These are phyloP conservation scores for Calosoma granatense DNA, from an alignment of 1,140 invertebrate species.

Conservation along the genomic window DNA sequence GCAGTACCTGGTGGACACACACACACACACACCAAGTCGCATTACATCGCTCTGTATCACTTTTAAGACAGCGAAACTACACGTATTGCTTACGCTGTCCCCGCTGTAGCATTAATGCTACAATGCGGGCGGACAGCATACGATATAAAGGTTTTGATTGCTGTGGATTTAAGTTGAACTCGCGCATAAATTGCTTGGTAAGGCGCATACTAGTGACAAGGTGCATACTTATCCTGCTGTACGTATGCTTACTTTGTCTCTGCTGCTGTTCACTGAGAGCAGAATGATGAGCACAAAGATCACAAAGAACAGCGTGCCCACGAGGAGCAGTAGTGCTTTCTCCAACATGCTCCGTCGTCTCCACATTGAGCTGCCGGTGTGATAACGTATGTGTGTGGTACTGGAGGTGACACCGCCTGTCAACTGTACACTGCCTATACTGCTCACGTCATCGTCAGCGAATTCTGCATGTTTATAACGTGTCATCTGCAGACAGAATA, in stretches of 20 bases:
- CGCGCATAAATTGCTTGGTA: too few species aligned
- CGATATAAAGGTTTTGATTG: too few species aligned
- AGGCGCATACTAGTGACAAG: background rate
- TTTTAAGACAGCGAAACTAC: too few species aligned
- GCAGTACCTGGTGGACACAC: constrained; percentile 12
- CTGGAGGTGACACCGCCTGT: constrained; percentile 61
- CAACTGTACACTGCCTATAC: constrained; percentile 69
- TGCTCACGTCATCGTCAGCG: constrained; percentile 70
- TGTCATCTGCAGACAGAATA: constrained; percentile 60
- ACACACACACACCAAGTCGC: background rate
- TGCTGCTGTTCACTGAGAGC: constrained; percentile 14
- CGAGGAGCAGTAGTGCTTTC: constrained; percentile 44
- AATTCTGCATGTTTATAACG: constrained; percentile 77
- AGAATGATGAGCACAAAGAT: constrained; percentile 45
- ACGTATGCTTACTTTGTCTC: constrained; percentile 11
- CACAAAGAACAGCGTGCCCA: constrained; percentile 49
- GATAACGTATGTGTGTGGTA: constrained; percentile 70
- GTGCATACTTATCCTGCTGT: background rate
- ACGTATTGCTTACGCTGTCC: background rate
- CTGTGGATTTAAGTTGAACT: too few species aligned
- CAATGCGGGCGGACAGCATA: too few species aligned
- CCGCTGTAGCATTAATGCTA: too few species aligned
- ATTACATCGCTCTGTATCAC: background rate
- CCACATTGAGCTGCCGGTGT: constrained; percentile 53
- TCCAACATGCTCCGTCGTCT: constrained; percentile 48